Evolutionary conservation across 1,140 invertebrate genomes (phyloP).

Genomic region (Drosophila lacertosa): DNA sequence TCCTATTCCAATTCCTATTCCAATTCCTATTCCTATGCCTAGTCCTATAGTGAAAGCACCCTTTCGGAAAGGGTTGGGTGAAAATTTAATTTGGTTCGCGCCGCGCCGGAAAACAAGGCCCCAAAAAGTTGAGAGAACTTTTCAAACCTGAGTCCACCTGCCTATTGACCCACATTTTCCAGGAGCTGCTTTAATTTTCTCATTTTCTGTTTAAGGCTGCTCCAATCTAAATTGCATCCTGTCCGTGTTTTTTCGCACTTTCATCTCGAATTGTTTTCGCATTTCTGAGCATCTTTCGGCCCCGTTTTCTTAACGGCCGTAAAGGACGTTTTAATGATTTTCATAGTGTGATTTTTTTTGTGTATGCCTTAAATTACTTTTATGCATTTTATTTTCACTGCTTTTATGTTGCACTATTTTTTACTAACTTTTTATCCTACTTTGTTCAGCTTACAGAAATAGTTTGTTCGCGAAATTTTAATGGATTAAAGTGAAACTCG

Average conservation of each 20-base stretch:
- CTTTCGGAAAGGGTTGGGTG: conserved; percentile 36
- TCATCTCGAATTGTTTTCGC: conserved; percentile 71
- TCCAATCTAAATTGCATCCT: conserved; percentile 76
- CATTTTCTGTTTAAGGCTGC: conserved; percentile 61
- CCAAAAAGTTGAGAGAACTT: conserved; percentile 41
- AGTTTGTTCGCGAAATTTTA: conserved; percentile 46
- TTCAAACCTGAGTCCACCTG: conserved; percentile 27
- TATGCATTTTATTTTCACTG: conserved; percentile 19
- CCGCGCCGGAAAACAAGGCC: conserved; percentile 41
- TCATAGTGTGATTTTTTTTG: conserved; percentile 63
- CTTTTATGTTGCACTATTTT: conserved; percentile 45
- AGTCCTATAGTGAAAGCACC: too few relatives aligned
- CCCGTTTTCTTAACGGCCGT: background rate
- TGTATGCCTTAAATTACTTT: conserved; percentile 70
- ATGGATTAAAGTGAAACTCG: conserved; percentile 22
- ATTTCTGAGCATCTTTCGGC: conserved; percentile 64
- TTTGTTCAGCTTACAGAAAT: conserved; percentile 43
- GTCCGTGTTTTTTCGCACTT: conserved; percentile 56
- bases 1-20: too few relatives aligned
- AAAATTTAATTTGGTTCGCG: conserved; percentile 71
- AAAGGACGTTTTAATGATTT: conserved; percentile 73
- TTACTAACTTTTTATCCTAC: conserved; percentile 44
- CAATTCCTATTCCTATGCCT: conserved; percentile 9
- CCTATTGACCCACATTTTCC: conserved; percentile 64
- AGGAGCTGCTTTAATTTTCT: conserved; percentile 68